These are phyloP conservation scores for Oreonectes daqikongensis DNA, from an alignment of 2,797 vertebrate genomes.

Conservation along the genomic window DNA sequence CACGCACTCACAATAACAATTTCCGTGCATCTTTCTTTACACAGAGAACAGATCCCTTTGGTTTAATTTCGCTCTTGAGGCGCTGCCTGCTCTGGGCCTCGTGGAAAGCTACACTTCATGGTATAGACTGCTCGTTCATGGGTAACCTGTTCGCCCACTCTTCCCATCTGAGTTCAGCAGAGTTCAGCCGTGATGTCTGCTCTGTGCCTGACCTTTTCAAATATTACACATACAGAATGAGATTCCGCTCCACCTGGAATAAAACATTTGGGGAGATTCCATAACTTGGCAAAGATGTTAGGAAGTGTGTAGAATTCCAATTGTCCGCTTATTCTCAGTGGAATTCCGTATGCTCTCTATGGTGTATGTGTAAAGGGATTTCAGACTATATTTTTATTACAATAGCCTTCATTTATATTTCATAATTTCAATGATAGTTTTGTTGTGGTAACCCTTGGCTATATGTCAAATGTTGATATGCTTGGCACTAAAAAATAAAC, in stretches of 20 bases:
- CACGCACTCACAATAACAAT: slow-evolving; percentile 23
- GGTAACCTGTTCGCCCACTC: slow-evolving; percentile 56
- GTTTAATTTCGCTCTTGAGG: slow-evolving; percentile 34
- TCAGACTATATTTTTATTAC: neutral
- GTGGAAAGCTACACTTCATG: slow-evolving; percentile 24
- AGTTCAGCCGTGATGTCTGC: slow-evolving; percentile 66
- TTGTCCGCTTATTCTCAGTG: slow-evolving; percentile 54
- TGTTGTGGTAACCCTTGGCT: too few species aligned
- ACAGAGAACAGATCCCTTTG: slow-evolving; percentile 38
- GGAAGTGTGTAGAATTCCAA: slow-evolving; percentile 62
- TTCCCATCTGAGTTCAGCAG: slow-evolving; percentile 63
- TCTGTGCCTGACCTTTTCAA: slow-evolving; percentile 76
- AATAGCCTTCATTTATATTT: neutral
- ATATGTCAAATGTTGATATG: neutral
- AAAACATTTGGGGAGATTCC: slow-evolving; percentile 66
- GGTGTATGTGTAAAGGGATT: neutral
- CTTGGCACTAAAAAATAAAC: too few species aligned
- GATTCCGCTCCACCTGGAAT: slow-evolving; percentile 71
- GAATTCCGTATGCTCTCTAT: neutral
- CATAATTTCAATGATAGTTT: neutral
- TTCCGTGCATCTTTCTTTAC: neutral
- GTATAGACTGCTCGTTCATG: slow-evolving; percentile 37
- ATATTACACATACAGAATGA: slow-evolving; percentile 77
- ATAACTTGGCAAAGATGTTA: slow-evolving; percentile 66
- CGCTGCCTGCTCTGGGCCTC: neutral